Percentiles rank a stretch among this genome's conserved stretches.
phyloP scores from a whole-genome alignment of 1,140 invertebrate genomes.

The Formica selysi region DNA sequence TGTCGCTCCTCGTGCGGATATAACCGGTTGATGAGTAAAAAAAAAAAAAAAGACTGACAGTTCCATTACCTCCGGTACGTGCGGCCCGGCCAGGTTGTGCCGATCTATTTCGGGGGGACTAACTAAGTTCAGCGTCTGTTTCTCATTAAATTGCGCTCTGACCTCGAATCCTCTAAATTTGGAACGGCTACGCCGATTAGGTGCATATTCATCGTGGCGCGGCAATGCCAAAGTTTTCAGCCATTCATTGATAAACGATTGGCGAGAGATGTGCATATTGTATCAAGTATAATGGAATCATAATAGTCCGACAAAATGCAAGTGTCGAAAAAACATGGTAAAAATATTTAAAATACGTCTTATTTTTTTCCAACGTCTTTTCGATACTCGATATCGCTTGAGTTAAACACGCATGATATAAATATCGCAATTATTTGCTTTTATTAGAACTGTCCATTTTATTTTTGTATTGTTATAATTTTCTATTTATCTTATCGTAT shows the following conservation, averaged over 20 bases:
- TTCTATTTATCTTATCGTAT: neutral
- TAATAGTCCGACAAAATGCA: neutral
- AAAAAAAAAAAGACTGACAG: constrained; percentile 59
- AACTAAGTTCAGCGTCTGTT: constrained; percentile 85
- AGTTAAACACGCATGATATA: neutral
- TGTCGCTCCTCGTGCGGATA: constrained; percentile 56
- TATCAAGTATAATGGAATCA: neutral
- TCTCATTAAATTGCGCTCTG: constrained; percentile 85
- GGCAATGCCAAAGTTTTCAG: constrained; percentile 31
- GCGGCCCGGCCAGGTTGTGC: constrained; percentile 75
- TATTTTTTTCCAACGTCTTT: neutral
- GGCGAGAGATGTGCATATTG: neutral
- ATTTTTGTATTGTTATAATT: neutral
- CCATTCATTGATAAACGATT: constrained; percentile 21
- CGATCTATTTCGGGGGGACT: constrained; percentile 84
- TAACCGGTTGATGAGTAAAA: constrained; percentile 57
- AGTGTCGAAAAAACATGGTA: neutral
- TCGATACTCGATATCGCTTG: neutral
- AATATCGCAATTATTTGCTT: neutral
- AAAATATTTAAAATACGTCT: neutral
- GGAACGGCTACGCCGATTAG: constrained; percentile 83
- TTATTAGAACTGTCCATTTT: neutral
- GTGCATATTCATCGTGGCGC: constrained; percentile 67
- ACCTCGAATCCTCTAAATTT: constrained; percentile 86
- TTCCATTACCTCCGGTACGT: constrained; percentile 69